Evolutionary conservation across 1,140 invertebrate species (phyloP), one percentile per base, ranked within the genome.

Genomic region (Propsilocerus akamusi): DNA sequence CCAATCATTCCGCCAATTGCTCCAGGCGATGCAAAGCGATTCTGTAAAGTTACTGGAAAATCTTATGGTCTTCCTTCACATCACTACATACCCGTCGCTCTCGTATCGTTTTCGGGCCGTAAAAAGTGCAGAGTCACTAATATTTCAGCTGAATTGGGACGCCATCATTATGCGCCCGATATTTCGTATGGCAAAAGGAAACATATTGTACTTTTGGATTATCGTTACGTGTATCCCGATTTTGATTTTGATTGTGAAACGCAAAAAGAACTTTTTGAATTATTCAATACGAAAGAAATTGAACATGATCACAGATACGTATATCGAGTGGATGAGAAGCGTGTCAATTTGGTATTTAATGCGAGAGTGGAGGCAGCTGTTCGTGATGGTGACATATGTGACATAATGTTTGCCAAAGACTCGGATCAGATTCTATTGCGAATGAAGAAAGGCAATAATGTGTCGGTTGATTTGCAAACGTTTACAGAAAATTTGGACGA

Each of bases 1-100:
- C 85, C 86, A 3, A 68, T 89, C 24, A 67, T 88, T 25, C 83
- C 83, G 14, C 79, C 83, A 0, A 81, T 86, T 50, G 84, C 82
- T 47, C 83, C 84, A 3, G 81, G 80, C 3, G 83, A 86, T 56
- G 84, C 83, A 2, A 78, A 82, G 59, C 71, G 80, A 50, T 81
- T 81, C 55, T 86, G 85, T 59, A 73, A 80, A 53, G 84, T 89
- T 51, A 88, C 84, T 0, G 82, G 83, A 28, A 86, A 86, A 64
- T 82, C 84, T 10, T 81, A 81, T 48, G 81, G 81, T 17, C 61
- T 81, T 50, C 78, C 78, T 5, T 73, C 73, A n/a, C 80, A 83
- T 60, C 80, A 85, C 63, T 86, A 83, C 72, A 81, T 83, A 67
- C 83, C 83, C 55, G 80, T 83, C 25, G 59, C 82, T 22, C 66